A percentile compares a stretch with the other conserved stretches of the same genome.
These are phyloP conservation scores for Turnix velox DNA, from an alignment of 2,113 vertebrate genomes.

Conservation along the genomic window DNA sequence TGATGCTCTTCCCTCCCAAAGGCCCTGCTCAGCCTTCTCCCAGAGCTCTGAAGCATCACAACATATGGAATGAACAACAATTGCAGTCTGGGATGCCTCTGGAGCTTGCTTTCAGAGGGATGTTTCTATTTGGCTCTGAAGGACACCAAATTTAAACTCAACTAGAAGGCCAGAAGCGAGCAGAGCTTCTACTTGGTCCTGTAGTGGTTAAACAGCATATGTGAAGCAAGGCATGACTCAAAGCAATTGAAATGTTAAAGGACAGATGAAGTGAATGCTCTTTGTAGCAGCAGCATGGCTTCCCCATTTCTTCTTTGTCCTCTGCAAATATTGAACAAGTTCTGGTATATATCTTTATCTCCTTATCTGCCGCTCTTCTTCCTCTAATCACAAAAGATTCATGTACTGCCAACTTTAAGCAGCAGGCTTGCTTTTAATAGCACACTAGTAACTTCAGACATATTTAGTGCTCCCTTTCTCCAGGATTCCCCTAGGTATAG, in stretches of 20 bases:
- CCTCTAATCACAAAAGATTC: slow-evolving; percentile 22
- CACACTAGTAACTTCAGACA: neutral
- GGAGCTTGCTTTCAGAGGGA: neutral
- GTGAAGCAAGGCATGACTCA: neutral
- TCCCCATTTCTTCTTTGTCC: neutral
- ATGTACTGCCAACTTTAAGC: neutral
- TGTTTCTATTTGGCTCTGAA: neutral
- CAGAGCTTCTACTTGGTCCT: neutral
- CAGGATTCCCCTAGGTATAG: neutral
- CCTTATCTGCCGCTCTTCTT: neutral
- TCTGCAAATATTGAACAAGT: neutral
- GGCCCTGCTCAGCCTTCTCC: neutral
- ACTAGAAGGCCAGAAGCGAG: neutral
- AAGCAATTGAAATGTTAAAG: neutral
- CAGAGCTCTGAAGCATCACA: neutral
- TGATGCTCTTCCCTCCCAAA: neutral
- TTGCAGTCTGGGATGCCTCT: neutral
- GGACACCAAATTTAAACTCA: neutral
- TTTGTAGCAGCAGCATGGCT: neutral
- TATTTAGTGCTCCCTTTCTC: neutral
- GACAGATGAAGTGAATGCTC: neutral
- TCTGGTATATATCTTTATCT: neutral
- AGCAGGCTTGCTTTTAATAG: slow-evolving; percentile 23
- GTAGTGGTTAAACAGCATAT: neutral
- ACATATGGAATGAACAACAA: neutral